These are phyloP conservation scores for Malurus melanocephalus DNA, from an alignment of 2,113 vertebrate genomes.

Conservation along the genomic window DNA sequence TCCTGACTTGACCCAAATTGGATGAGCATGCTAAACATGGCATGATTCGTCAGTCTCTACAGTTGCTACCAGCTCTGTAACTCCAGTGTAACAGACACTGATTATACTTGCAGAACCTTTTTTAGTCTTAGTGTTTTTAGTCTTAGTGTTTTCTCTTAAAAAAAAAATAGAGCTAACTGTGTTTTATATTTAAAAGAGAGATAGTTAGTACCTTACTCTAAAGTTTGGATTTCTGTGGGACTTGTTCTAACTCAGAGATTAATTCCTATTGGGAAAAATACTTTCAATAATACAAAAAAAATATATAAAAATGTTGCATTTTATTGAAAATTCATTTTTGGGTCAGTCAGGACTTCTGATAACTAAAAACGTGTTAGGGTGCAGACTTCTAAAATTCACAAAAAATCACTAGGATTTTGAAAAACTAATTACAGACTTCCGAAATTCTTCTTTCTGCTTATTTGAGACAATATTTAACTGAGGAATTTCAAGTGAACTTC, in stretches of 20 bases:
- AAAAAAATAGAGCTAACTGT: not conserved
- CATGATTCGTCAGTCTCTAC: not conserved
- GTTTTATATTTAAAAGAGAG: not conserved
- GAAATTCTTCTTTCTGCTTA: not conserved
- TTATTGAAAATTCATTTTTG: not conserved
- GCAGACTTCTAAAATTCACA: not conserved
- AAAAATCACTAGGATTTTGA: not conserved
- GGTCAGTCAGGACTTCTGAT: not conserved
- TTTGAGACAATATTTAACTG: not conserved
- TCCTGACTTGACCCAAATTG: not conserved
- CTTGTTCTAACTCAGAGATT: not conserved
- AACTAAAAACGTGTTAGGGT: not conserved
- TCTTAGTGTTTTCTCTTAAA: not conserved
- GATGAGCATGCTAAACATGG: not conserved
- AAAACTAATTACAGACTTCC: not conserved
- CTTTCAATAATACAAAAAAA: not conserved
- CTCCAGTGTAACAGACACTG: not conserved
- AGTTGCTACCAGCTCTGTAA: not conserved
- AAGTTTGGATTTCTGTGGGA: not conserved
- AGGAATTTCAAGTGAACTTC: not conserved
- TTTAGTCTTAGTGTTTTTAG: not conserved
- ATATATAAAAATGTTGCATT: accelerated
- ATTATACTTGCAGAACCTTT: not conserved
- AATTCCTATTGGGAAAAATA: not conserved
- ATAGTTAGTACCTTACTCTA: not conserved